Base-by-base conservation (phyloP, 2,113 vertebrate genomes). In the Corythaeola cristata region DNA sequence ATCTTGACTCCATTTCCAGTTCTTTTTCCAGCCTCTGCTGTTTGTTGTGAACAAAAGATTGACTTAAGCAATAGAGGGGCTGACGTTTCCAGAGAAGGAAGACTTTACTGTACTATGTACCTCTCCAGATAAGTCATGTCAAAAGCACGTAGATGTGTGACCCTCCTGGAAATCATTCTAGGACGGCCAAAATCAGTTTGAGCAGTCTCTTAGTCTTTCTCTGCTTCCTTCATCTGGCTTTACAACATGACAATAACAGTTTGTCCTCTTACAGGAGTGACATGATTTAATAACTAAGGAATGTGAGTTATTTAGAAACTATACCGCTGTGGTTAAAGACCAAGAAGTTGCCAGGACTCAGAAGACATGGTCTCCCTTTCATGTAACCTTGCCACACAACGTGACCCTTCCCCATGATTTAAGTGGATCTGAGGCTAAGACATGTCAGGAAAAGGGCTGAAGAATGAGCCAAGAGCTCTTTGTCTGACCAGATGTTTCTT, bases 111-210 rank as follows among this genome's bases (percentile, higher is more conserved):
- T 26, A 28, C 27, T 28, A 5, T 6, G 5, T 2, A 17, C n/a
- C 15, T 67, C 58, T 73, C 39, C 22, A 28, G 39, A n/a, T 80
- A 66, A 86, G 24, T 26, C 33, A 14, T 8, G 17, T 44, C 16
- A 74, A 56, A 78, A 50, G 10, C 24, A 49, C 0, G 0, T 12
- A 66, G 37, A 39, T 0, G 0, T 4, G n/a, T 30, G 62, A 80
- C 14, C 41, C 41, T 33, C 26, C 33, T 59, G 55, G 35, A 84
- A 94, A 87, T 67, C 6, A n/a, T 71, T 85, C 28, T 41, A 19
- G 80, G 88, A 74, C 27, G 33, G 28, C 4, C 41, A 58, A 64
- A 85, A 44, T 39, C 39, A 13, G 7, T 64, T 32, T 47, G 17
- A n/a, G 33, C 1, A 3, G 19, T 39, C 32, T 68, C 56, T 63